phyloP scores from a whole-genome alignment of 64 coral and sea anemone genomes.

The Montipora capricornis region DNA sequence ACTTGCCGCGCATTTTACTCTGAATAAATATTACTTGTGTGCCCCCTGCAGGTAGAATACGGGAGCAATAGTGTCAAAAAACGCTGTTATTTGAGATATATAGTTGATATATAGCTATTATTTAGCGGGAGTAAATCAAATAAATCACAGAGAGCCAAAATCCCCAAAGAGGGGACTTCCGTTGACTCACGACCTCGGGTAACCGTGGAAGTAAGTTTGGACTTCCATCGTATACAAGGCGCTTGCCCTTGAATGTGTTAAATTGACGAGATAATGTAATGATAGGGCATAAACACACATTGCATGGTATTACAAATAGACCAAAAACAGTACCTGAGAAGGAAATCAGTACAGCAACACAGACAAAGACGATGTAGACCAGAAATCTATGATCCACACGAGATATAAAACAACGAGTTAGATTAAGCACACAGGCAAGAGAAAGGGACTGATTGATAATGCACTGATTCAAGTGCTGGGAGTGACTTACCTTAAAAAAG shows the following conservation, averaged over 20 bases:
- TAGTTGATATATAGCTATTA: neutral
- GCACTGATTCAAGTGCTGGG: neutral
- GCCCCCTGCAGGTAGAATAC: neutral
- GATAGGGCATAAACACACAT: neutral
- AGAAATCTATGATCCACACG: slow-evolving; percentile 17
- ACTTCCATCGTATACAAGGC: neutral
- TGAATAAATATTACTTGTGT: neutral
- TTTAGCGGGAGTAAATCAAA: neutral
- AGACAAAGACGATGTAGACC: neutral
- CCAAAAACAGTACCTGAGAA: slow-evolving; percentile 24
- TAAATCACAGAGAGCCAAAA: neutral
- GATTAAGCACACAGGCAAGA: neutral
- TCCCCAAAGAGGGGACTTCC: neutral
- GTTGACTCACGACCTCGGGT: neutral
- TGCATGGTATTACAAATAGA: neutral
- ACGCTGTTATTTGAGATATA: neutral
- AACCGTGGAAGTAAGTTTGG: neutral
- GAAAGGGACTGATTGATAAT: neutral
- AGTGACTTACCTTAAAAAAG: neutral
- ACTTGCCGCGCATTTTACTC: neutral
- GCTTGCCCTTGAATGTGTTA: neutral
- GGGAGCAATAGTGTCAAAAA: neutral
- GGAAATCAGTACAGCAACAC: neutral
- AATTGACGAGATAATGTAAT: neutral
- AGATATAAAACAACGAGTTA: neutral